Evolutionary conservation across 2,113 vertebrate species (phyloP).

Genomic region (Onychorhynchus coronatus): DNA sequence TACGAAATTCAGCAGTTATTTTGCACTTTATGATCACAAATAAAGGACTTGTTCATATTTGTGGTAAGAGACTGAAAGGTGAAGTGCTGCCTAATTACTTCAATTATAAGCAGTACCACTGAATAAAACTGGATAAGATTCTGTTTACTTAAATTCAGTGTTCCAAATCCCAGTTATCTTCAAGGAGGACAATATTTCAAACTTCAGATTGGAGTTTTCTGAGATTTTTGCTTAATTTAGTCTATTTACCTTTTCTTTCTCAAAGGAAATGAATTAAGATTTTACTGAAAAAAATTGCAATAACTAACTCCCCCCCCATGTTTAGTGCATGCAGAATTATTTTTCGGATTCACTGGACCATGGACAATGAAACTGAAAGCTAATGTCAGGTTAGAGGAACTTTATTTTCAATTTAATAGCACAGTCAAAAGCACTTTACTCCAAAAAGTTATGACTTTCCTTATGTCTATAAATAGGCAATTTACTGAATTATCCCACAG

Average conservation of each 20-base stretch:
- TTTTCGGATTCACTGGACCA: slow-evolving; percentile 4
- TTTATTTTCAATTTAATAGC: slow-evolving; percentile 45
- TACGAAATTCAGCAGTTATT: background rate
- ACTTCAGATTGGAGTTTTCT: background rate
- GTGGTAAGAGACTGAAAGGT: background rate
- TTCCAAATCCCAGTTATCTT: background rate
- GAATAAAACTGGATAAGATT: background rate
- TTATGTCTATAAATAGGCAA: slow-evolving; percentile 62
- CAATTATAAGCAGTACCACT: background rate
- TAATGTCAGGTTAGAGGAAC: background rate
- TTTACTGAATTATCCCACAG: slow-evolving; percentile 23
- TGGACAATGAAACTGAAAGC: slow-evolving; percentile 5
- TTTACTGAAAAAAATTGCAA: background rate
- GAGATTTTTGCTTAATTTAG: background rate
- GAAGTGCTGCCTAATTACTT: background rate
- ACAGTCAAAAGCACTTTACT: slow-evolving; percentile 33
- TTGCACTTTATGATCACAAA: background rate
- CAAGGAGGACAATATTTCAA: background rate
- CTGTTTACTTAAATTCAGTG: background rate
- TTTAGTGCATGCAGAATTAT: background rate
- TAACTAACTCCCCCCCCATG: background rate
- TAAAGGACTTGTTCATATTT: background rate
- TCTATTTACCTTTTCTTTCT: background rate
- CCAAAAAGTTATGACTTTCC: background rate
- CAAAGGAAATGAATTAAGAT: background rate